These are phyloP conservation scores for Eupithecia pulchellata DNA, from an alignment of 2,888 invertebrate species.

Conservation along the genomic window DNA sequence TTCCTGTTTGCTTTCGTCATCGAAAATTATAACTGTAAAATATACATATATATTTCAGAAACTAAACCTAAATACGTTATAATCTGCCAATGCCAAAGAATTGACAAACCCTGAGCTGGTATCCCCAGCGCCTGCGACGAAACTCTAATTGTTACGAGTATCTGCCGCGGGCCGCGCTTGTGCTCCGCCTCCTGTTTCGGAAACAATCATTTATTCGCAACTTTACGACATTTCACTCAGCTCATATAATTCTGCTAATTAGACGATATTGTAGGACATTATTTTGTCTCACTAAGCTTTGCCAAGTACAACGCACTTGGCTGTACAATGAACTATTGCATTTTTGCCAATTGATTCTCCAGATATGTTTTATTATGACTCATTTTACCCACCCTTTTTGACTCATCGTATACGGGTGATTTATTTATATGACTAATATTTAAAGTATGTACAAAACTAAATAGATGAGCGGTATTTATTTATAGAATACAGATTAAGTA, in stretches of 20 bases:
- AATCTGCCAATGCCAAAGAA: neutral
- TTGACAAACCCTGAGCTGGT: slow-evolving; percentile 14
- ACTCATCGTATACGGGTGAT: slow-evolving; percentile 20
- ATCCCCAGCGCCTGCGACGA: slow-evolving; percentile 16
- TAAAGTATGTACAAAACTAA: slow-evolving; percentile 4
- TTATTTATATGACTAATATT: slow-evolving; percentile 27
- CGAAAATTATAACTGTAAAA: neutral
- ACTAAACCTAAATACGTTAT: neutral
- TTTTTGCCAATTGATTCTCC: slow-evolving; percentile 25
- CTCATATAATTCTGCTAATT: slow-evolving; percentile 24
- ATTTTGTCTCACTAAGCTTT: slow-evolving; percentile 8
- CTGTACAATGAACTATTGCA: slow-evolving; percentile 18
- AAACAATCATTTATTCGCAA: slow-evolving; percentile 26
- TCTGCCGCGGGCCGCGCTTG: slow-evolving; percentile 48
- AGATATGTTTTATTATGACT: slow-evolving; percentile 10
- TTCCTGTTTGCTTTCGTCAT: neutral
- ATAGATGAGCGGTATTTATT: slow-evolving; percentile 22
- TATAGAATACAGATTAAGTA: slow-evolving; percentile 20
- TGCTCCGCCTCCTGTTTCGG: slow-evolving; percentile 27
- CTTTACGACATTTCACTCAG: slow-evolving; percentile 30
- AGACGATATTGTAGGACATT: slow-evolving; percentile 17
- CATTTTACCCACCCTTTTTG: slow-evolving; percentile 21
- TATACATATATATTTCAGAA: no score
- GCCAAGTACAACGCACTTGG: slow-evolving; percentile 17
- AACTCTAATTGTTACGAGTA: slow-evolving; percentile 52